phyloP scores from a whole-genome alignment of 2,113 vertebrate species.

The Suricata suricatta region DNA sequence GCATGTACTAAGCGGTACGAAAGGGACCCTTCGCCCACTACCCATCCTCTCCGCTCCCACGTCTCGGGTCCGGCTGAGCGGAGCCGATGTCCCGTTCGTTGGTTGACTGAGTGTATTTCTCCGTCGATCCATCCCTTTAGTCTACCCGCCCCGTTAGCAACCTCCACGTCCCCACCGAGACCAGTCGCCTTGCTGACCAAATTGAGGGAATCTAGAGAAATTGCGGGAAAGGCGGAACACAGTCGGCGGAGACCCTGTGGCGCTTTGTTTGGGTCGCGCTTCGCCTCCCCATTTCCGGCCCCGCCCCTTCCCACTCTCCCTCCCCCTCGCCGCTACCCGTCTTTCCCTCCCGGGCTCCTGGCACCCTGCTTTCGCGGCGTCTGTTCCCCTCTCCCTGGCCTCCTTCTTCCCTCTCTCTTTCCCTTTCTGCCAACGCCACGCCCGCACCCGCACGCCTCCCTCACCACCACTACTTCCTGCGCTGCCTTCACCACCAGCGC shows the following conservation, averaged over 20 bases:
- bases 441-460: background rate
- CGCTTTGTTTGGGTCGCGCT: background rate
- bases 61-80: rapidly evolving
- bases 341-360: rapidly evolving
- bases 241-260: rapidly evolving
- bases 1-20: background rate
- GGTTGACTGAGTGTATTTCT: background rate
- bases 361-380: background rate
- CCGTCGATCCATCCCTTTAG: background rate
- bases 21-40: background rate
- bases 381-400: background rate
- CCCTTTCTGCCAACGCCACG: background rate
- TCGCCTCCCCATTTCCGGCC: conserved; percentile 4
- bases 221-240: rapidly evolving
- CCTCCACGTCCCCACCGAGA: background rate
- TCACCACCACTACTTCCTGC: background rate
- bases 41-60: rapidly evolving
- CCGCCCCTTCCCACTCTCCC: background rate
- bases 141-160: background rate
- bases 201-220: rapidly evolving
- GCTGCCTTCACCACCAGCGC: background rate
- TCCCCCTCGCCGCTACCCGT: rapidly evolving
- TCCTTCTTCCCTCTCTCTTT: background rate
- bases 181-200: background rate
- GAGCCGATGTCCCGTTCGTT: rapidly evolving